These are phyloP conservation scores for Carassius auratus DNA, from an alignment of 2,113 vertebrate species.

Conservation along the genomic window DNA sequence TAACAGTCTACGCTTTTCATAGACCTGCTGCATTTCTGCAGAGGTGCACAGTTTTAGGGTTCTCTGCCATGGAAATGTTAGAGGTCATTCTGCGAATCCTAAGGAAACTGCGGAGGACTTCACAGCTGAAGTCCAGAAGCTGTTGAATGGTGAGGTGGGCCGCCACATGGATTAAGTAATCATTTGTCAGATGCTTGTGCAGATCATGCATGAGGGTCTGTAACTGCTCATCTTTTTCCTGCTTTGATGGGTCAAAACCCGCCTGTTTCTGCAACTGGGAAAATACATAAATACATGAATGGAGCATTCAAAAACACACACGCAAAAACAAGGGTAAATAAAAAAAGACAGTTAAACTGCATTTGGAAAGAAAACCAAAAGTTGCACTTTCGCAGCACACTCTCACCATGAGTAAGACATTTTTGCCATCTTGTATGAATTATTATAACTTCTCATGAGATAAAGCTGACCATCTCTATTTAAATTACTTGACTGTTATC, in stretches of 20 bases:
- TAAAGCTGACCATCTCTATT: not conserved
- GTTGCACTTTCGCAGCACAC: not conserved
- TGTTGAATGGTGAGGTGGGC: slow-evolving; percentile 70
- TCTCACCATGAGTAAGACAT: not conserved
- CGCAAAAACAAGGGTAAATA: not conserved
- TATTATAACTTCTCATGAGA: not conserved
- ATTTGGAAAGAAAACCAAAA: not conserved
- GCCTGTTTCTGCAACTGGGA: slow-evolving; percentile 65
- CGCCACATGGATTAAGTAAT: slow-evolving; percentile 68
- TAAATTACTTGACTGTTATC: not conserved
- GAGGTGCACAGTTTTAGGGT: not conserved
- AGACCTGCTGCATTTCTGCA: not conserved
- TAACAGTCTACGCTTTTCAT: not conserved
- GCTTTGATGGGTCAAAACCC: not conserved
- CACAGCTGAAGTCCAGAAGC: slow-evolving; percentile 65
- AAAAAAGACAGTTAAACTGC: not conserved
- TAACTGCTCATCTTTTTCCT: not conserved
- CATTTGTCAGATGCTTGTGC: slow-evolving; percentile 37
- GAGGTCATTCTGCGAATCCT: slow-evolving; percentile 57
- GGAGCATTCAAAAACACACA: not conserved
- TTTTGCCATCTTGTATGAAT: not conserved
- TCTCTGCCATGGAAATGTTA: not conserved
- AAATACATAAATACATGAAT: not conserved
- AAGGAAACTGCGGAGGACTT: slow-evolving; percentile 63
- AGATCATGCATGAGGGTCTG: not conserved